Evolutionary conservation across 2,888 invertebrate genomes (phyloP).

Genomic region (Callyntrura sp.): DNA sequence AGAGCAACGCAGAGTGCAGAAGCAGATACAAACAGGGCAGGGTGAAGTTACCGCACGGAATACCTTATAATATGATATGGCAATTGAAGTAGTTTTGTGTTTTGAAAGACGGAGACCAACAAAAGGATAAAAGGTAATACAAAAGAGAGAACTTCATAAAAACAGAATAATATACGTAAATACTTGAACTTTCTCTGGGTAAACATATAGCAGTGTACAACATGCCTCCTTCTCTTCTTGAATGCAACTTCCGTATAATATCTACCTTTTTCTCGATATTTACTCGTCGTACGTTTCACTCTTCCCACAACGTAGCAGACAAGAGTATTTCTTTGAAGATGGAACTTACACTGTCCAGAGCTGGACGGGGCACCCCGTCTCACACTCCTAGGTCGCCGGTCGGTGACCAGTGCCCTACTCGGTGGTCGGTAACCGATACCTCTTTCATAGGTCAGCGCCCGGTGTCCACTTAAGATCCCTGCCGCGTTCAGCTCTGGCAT

Average conservation of each 20-base stretch:
- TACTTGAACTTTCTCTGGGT: background rate
- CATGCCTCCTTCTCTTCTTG: background rate
- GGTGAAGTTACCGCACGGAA: background rate
- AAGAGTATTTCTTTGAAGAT: conserved; percentile 1
- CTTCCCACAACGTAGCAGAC: background rate
- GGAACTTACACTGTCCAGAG: too few species aligned
- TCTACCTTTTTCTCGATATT: too few species aligned
- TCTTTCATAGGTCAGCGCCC: too few species aligned
- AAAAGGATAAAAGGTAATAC: conserved; percentile 7
- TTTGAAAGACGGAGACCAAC: conserved; percentile 5
- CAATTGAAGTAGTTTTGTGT: conserved; percentile 14
- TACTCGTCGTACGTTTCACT: too few species aligned
- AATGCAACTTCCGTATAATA: background rate
- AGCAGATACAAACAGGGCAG: background rate
- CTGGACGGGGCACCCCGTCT: too few species aligned
- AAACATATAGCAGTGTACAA: background rate
- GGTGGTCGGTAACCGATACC: too few species aligned
- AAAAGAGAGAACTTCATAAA: conserved; percentile 25
- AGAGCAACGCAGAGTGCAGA: background rate
- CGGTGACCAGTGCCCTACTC: too few species aligned
- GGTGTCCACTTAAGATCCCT: too few species aligned
- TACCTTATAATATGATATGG: conserved; percentile 24
- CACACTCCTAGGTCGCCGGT: too few species aligned
- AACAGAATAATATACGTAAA: conserved; percentile 39
- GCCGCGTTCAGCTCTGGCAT: too few species aligned